phyloP scores from a whole-genome alignment of 2,113 vertebrate genomes.

The Athene noctua region DNA sequence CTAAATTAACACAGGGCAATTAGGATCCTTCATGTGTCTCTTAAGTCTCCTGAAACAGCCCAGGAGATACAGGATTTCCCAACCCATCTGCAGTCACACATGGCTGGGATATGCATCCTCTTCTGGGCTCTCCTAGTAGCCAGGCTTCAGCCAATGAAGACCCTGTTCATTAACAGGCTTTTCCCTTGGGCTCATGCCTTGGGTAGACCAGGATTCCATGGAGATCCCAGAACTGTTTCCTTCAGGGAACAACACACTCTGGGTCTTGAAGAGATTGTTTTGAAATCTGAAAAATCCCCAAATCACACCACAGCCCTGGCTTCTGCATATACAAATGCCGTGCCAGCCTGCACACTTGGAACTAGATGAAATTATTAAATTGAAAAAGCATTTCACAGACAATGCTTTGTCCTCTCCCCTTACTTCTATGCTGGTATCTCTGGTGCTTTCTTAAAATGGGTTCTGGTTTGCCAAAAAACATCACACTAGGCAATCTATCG shows the following conservation, averaged over 20 bases:
- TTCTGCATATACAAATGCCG: background rate
- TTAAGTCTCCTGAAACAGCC: background rate
- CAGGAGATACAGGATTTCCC: background rate
- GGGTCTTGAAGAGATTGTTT: background rate
- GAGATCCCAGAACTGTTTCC: background rate
- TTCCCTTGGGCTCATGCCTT: background rate
- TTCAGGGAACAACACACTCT: background rate
- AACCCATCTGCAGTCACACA: background rate
- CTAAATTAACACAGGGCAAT: background rate
- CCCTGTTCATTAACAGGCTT: background rate
- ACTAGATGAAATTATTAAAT: background rate
- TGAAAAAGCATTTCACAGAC: background rate
- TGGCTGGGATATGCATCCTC: background rate
- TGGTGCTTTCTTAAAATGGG: background rate
- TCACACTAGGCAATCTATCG: rapidly evolving
- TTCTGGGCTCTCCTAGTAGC: background rate
- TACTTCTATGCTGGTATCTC: background rate
- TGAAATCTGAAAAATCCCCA: background rate
- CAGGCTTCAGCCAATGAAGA: background rate
- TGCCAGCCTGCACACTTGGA: background rate
- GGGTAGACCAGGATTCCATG: background rate
- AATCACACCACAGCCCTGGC: background rate
- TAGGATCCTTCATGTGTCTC: background rate
- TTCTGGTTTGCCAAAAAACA: background rate
- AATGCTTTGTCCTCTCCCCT: background rate